Conservation (phyloP, 1,140 invertebrate species). For the Hylaeus anthracinus region DNA sequence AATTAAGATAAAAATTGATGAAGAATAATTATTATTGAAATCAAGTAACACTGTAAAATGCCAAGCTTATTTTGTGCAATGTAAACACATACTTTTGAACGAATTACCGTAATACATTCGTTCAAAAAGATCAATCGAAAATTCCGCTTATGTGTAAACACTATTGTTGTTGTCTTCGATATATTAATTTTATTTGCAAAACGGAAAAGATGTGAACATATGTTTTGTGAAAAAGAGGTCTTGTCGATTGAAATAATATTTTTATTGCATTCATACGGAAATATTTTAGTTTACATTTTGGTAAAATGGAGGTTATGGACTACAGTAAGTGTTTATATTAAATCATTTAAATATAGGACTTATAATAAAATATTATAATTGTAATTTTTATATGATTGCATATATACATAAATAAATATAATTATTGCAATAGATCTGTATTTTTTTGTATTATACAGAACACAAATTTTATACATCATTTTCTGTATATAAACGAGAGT, state of each 20-base stretch:
- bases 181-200: neutral
- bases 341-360: neutral
- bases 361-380: neutral
- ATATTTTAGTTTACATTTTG: neutral
- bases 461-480: neutral
- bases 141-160: conserved; percentile 1
- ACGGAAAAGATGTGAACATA: neutral
- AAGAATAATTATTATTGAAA: neutral
- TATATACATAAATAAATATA: neutral
- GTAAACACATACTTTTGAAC: neutral
- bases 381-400: neutral
- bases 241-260: neutral
- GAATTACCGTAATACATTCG: neutral
- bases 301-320: conserved; percentile 40
- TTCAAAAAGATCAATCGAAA: conserved; percentile 3
- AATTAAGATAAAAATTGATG: neutral
- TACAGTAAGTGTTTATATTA: conserved; percentile 21
- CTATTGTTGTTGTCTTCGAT: neutral
- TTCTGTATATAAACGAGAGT: neutral
- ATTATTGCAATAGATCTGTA: neutral
- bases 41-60: conserved; percentile 15
- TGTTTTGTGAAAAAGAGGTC: neutral
- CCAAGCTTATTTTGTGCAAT: neutral
- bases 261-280: neutral
- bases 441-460: neutral